These are phyloP conservation scores for Poecilia latipinna DNA, from an alignment of 2,113 vertebrate genomes.

Conservation along the genomic window DNA sequence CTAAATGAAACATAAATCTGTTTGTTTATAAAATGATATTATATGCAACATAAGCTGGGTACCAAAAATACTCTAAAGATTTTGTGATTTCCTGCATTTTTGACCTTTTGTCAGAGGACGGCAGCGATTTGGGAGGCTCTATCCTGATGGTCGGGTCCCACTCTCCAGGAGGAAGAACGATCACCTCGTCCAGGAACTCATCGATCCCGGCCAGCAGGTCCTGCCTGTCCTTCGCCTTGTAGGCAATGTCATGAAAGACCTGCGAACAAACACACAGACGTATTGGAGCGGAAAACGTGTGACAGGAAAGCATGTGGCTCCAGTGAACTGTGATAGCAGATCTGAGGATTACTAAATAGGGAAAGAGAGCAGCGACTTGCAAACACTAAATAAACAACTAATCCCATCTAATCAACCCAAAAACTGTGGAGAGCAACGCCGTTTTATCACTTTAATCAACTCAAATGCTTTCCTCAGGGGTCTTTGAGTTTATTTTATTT, in stretches of 20 bases:
- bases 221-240: conserved; percentile 96
- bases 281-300: conserved; percentile 27
- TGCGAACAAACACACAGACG: conserved; percentile 60
- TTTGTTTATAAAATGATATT: background rate
- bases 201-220: conserved; percentile 97
- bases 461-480: no score
- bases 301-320: conserved; percentile 3
- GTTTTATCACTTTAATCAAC: conserved; percentile 8
- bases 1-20: background rate
- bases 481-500: background rate
- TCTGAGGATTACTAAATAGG: conserved; percentile 3
- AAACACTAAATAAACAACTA: conserved; percentile 1
- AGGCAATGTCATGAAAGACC: conserved; percentile 98
- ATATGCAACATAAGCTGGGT: background rate
- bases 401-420: conserved; percentile 21
- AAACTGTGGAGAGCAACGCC: conserved; percentile 11
- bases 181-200: conserved; percentile 97
- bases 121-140: conserved; percentile 95
- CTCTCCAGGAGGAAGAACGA: conserved; percentile 96
- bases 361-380: background rate
- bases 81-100: background rate
- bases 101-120: conserved; percentile 97
- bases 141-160: conserved; percentile 98
- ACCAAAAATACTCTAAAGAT: background rate
- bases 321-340: conserved; percentile 11